These are phyloP conservation scores for Ryuthela nishihirai DNA, from an alignment of 2,888 invertebrate genomes.

Conservation along the genomic window DNA sequence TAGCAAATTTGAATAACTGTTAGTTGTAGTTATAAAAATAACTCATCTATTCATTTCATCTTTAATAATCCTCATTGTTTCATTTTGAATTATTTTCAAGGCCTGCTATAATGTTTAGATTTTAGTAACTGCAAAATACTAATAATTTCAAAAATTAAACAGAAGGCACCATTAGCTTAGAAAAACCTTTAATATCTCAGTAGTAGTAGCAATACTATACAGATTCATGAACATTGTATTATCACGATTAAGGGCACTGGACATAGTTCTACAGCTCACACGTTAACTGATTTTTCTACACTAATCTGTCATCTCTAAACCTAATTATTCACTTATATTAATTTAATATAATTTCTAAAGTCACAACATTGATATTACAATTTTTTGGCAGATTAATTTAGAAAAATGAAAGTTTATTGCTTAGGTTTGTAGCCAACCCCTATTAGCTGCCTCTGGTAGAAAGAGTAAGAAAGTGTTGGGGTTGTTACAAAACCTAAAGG, in stretches of 20 bases:
- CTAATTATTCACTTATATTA: no score
- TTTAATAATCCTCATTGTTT: no score
- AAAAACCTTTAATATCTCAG: slow-evolving; percentile 23
- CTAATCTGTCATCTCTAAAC: no score
- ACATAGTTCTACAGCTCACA: slow-evolving; percentile 26
- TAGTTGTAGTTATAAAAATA: no score
- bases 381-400: background rate
- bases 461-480: slow-evolving; percentile 15
- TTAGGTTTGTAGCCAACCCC: slow-evolving; percentile 8
- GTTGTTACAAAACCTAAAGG: slow-evolving; percentile 13
- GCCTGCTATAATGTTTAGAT: no score
- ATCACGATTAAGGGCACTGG: slow-evolving; percentile 30
- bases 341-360: no score
- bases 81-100: no score
- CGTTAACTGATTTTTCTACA: slow-evolving; percentile 5
- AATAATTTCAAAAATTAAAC: no score
- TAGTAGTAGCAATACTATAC: slow-evolving; percentile 37
- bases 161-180: background rate
- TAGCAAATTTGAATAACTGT: no score
- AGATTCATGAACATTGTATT: slow-evolving; percentile 30
- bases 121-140: no score
- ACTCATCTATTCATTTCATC: no score
- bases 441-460: slow-evolving; percentile 31
- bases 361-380: no score
- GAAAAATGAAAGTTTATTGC: background rate